phyloP scores from a whole-genome alignment of 2,113 vertebrate genomes.

The Cyprinodon brontotheroides region DNA sequence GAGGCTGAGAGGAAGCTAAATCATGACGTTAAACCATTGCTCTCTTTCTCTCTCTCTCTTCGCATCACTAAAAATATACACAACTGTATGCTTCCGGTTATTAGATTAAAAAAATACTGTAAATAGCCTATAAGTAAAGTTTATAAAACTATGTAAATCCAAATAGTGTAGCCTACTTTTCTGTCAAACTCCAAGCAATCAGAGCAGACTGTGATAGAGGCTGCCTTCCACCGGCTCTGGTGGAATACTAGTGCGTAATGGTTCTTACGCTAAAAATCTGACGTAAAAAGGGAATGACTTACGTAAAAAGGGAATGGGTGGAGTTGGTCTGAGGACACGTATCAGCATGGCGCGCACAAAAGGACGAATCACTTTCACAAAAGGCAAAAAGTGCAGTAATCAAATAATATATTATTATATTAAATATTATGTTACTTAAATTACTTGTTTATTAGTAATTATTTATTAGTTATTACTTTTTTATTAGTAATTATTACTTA shows the following conservation, averaged over 20 bases:
- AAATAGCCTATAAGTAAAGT: background rate
- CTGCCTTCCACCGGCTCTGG: background rate
- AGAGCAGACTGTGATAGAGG: background rate
- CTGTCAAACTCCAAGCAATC: background rate
- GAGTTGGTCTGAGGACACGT: background rate
- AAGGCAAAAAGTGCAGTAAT: background rate
- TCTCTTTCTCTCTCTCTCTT: background rate
- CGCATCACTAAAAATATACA: background rate
- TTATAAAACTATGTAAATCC: background rate
- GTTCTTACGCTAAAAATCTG: slow-evolving; percentile 22
- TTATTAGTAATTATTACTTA: no score
- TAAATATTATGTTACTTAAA: background rate
- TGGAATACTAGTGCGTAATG: background rate
- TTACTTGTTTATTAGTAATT: background rate
- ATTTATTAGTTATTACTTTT: no score
- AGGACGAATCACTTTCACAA: no score
- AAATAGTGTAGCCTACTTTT: background rate
- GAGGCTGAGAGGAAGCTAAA: background rate
- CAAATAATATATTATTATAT: background rate
- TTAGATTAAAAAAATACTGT: background rate
- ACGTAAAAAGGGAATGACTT: slow-evolving; percentile 4
- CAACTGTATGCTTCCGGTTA: background rate
- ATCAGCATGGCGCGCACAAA: background rate
- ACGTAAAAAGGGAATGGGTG: slow-evolving; percentile 22
- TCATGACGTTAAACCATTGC: background rate